These are phyloP conservation scores for Ethmia dodecea DNA, from an alignment of 2,888 invertebrate genomes.

Conservation along the genomic window DNA sequence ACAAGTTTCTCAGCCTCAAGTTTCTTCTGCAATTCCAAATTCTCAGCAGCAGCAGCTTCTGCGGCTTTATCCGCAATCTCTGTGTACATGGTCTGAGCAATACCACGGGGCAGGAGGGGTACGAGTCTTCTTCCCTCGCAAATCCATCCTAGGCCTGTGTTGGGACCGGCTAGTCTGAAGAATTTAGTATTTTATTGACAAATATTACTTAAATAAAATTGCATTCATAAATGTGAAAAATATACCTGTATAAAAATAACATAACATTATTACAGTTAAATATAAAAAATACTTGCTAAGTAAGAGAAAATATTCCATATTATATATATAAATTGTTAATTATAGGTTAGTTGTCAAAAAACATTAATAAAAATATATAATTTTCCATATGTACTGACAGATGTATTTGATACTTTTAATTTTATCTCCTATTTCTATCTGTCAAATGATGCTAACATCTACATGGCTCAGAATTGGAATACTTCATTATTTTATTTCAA, in stretches of 20 bases:
- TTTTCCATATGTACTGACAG: too few relatives aligned
- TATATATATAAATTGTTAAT: background rate
- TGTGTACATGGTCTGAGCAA: constrained; percentile 90
- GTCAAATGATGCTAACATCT: constrained; percentile 27
- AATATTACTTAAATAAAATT: too few relatives aligned
- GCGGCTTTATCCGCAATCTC: constrained; percentile 86
- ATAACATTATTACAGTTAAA: background rate
- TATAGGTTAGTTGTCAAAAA: constrained; percentile 16
- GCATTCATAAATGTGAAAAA: too few relatives aligned
- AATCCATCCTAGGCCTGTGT: constrained; percentile 87
- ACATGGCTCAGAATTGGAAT: constrained; percentile 28
- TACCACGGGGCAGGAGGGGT: constrained; percentile 89
- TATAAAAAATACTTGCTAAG: background rate
- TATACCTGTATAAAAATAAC: background rate
- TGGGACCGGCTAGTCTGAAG: constrained; percentile 81
- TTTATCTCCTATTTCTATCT: too few relatives aligned
- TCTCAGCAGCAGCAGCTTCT: constrained; percentile 51
- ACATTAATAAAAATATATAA: too few relatives aligned
- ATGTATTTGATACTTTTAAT: too few relatives aligned
- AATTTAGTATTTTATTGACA: too few relatives aligned
- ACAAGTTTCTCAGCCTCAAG: constrained; percentile 54
- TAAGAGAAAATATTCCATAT: background rate
- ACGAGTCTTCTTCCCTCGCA: constrained; percentile 91
- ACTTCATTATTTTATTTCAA: constrained; percentile 21
- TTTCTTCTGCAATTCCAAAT: constrained; percentile 54